Evolutionary conservation across 2,113 vertebrate genomes (phyloP).

Genomic region (Urocolius indicus): DNA sequence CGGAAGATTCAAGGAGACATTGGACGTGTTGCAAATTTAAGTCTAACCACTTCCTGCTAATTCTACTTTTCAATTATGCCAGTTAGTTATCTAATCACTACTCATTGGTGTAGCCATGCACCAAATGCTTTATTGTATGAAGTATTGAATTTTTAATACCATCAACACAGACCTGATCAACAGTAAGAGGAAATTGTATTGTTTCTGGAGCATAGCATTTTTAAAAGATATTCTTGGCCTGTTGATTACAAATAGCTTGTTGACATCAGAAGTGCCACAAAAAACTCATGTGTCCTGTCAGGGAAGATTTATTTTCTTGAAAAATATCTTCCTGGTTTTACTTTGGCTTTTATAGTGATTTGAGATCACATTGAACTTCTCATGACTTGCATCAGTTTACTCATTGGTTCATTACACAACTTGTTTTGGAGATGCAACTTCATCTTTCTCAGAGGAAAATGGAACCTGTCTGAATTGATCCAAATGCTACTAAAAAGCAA

Average conservation of each 20-base stretch:
- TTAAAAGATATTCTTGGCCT: not conserved
- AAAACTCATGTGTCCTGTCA: not conserved
- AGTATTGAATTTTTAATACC: not conserved
- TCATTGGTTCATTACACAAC: not conserved
- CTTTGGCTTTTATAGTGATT: not conserved
- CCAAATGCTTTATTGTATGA: not conserved
- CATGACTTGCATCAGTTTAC: constrained; percentile 4
- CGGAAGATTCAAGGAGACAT: not conserved
- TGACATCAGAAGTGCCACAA: not conserved
- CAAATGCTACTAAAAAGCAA: not conserved
- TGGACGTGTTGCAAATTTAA: not conserved
- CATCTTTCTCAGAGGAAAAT: not conserved
- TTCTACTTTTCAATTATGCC: not conserved
- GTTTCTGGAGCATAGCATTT: not conserved
- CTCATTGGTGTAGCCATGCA: not conserved
- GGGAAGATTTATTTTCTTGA: not conserved
- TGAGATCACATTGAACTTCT: not conserved
- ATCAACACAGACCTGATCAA: not conserved
- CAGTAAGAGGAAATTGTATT: not conserved
- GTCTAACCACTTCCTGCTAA: not conserved
- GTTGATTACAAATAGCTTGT: not conserved
- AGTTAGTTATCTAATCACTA: not conserved
- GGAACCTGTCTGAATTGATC: not conserved
- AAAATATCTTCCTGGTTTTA: not conserved
- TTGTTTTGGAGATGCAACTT: not conserved